phyloP scores from a whole-genome alignment of 2,888 invertebrate species.

The Cheilosia variabilis region DNA sequence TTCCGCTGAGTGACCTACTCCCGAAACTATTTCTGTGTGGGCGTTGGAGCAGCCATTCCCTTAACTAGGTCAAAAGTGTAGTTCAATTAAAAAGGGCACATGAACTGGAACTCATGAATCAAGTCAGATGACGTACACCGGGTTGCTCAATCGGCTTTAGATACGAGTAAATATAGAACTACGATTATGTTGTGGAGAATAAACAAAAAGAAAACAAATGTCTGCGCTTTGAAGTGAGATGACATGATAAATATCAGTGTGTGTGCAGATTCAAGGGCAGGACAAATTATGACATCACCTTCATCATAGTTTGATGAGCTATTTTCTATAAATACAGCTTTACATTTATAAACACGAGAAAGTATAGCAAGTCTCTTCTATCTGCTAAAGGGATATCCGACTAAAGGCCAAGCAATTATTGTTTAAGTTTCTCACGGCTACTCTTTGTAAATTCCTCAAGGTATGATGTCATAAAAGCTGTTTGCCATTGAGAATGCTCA shows the following conservation, averaged over 20 bases:
- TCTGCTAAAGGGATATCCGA: neutral
- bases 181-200: constrained; percentile 2
- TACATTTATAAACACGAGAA: neutral
- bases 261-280: neutral
- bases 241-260: neutral
- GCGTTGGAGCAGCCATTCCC: constrained; percentile 2
- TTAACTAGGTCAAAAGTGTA: constrained; percentile 39
- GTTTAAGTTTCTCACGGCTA: neutral
- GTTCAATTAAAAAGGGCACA: constrained; percentile 19
- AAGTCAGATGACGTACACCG: constrained; percentile 3
- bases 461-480: constrained; percentile 25
- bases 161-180: constrained; percentile 19
- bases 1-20: constrained; percentile 19
- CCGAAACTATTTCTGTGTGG: neutral
- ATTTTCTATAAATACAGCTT: neutral
- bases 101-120: constrained; percentile 4
- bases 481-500: constrained; percentile 19
- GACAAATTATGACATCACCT: constrained; percentile 3
- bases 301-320: neutral
- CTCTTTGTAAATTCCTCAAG: constrained; percentile 1
- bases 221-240: neutral
- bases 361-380: neutral
- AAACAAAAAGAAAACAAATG: neutral
- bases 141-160: constrained; percentile 16
- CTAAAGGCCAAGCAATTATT: neutral